These are phyloP conservation scores for Pheosia tremula DNA, from an alignment of 2,888 invertebrate genomes.

Conservation along the genomic window DNA sequence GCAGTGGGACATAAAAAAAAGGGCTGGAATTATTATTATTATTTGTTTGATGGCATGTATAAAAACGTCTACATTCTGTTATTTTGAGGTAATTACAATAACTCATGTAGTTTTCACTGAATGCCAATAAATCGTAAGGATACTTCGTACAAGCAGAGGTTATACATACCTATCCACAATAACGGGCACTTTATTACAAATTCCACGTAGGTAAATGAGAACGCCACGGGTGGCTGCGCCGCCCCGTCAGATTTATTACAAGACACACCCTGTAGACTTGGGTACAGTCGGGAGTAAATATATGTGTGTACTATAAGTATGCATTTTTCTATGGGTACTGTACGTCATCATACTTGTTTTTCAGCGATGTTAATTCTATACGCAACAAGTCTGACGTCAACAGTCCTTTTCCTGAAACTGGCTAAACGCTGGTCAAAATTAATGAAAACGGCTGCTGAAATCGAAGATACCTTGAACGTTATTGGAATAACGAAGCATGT, in stretches of 20 bases:
- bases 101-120: not conserved
- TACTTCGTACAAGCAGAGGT: not conserved
- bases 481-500: conserved; percentile 31
- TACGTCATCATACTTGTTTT: conserved; percentile 20
- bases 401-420: conserved; percentile 39
- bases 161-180: not conserved
- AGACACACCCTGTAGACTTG: conserved; percentile 9
- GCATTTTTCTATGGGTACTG: no score
- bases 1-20: no score
- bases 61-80: no score
- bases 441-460: conserved; percentile 38
- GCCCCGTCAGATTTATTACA: conserved; percentile 24
- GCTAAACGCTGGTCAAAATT: conserved; percentile 49
- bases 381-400: conserved; percentile 26
- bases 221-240: conserved; percentile 19
- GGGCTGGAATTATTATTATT: no score
- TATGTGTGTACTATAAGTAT: not conserved
- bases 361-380: conserved; percentile 47
- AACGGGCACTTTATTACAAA: conserved; percentile 30
- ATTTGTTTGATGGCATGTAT: no score
- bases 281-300: conserved; percentile 8
- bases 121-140: not conserved
- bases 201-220: conserved; percentile 31
- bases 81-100: no score
- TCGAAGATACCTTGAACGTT: conserved; percentile 41